Base-by-base conservation (phyloP, 1,140 invertebrate genomes). In the Leptinotarsa undecemlineata region DNA sequence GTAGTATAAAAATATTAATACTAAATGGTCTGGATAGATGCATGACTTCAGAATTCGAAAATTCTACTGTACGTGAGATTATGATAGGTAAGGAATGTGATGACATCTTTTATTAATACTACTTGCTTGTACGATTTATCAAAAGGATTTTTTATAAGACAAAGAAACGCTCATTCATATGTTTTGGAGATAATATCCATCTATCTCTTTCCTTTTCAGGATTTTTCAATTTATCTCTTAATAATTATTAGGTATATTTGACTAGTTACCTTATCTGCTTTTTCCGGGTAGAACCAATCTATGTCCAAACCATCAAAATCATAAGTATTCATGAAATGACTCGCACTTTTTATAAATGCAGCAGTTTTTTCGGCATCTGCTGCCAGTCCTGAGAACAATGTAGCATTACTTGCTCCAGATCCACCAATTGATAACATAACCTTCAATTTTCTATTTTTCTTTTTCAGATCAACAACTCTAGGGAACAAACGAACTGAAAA, bases 231-330 rank as follows among this genome's bases (percentile, higher is more conserved):
- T 8, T 33, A 33, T 33, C 6, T 8, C 8, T 11, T 11, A 0
- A 42, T 42, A 8, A 11, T 11, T 1, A 33, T 42, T 0, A 42
- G 3, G 33, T 42, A 42, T 42, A 15, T 57, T 57, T 57, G 51
- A 57, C 5, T 15, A 15, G 15, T 57, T 57, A 57, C 51, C 71
- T 48, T 62, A 66, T 77, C 76, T 19, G 15, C 26, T 20, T 42
- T 17, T 60, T 73, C 48, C 17, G 78, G 78, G 71, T 71, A 76
- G 48, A 76, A 69, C 78, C 78, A 79, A 23, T 76, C 75, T 8
- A 79, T 61, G 19, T 79, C 78, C 11, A 79, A 51, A 1, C 78
- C 78, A 68, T 79, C 74, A 70, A 76, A 79, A 26, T 74, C 70
- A 23, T 73, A 79, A 19, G 51, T 61, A 20, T 63, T 67, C 8